Evolutionary conservation across 2,888 invertebrate genomes (phyloP), one percentile per base, ranked within the genome.

Genomic region (Patella depressa): DNA sequence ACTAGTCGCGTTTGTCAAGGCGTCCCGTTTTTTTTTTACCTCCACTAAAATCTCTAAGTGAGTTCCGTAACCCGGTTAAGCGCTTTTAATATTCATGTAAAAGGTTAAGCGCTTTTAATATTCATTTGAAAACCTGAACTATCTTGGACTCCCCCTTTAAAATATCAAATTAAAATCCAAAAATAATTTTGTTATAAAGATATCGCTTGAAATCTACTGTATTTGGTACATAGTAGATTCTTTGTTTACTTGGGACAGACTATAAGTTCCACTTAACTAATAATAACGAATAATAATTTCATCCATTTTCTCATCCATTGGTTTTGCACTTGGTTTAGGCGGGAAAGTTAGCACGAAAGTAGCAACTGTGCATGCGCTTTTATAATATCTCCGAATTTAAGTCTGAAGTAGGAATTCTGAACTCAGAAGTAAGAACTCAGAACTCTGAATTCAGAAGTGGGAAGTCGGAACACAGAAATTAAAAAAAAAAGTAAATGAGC

Each of bases 371-470:
- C 24, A 24, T 24, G 24, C 24, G 24, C 24, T 24, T 24, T 24
- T 24, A 24, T 24, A 24, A 24, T 24, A 24, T 24, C 24, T 1
- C 24, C 24, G 24, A 24, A 24, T 24, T 24, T 57, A 57, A 57
- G 57, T 57, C 57, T 57, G 57, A 57, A 57, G 57, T 57, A 57
- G 57, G 57, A 57, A 57, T 57, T 57, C 57, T 57, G 57, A 57
- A 57, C 57, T 57, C 57, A 57, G 57, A 57, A 57, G 57, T 57
- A 57, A 57, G 57, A 57, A 57, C 3, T 57, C 57, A 57, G 57
- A 57, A 57, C 57, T 57, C 3, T 57, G 57, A 57, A 57, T 57
- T 57, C 57, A 57, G 57, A 57, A 17, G 57, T 57, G 57, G 57
- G 57, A 57, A 57, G 7, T 57, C 57, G 57, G 57, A 57, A 57